Conservation (phyloP, 1,140 invertebrate genomes). For the Prorops nasuta region DNA sequence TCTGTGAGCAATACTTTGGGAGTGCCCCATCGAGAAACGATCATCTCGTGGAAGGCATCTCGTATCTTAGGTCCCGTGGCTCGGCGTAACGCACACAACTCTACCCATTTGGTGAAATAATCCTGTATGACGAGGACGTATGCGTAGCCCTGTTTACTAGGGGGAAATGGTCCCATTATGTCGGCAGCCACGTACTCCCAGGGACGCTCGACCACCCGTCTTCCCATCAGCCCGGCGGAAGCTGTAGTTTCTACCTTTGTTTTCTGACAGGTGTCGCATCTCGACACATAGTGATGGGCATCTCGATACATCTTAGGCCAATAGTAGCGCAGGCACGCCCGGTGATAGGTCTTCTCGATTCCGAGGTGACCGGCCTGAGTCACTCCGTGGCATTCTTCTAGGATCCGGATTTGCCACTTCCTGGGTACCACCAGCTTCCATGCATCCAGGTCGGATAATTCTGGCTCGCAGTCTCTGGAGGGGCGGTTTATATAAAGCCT, state of each 20-base stretch:
- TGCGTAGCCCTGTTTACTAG: conserved; percentile 24
- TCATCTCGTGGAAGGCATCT: background rate
- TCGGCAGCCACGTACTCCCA: conserved; percentile 31
- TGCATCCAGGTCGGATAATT: conserved; percentile 3
- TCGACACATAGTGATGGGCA: conserved; percentile 20
- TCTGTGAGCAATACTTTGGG: background rate
- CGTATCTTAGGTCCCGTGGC: background rate
- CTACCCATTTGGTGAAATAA: conserved; percentile 36
- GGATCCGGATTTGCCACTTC: background rate
- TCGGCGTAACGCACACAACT: conserved; percentile 2
- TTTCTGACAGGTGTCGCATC: conserved; percentile 18
- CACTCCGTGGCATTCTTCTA: background rate
- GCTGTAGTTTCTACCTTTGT: conserved; percentile 23
- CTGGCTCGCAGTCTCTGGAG: background rate
- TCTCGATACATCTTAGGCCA: conserved; percentile 16
- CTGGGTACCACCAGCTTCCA: conserved; percentile 18
- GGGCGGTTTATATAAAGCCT: conserved; percentile 4
- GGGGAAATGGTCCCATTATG: conserved; percentile 37
- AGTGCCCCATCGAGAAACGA: background rate
- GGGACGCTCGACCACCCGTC: conserved; percentile 19
- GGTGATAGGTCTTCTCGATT: conserved; percentile 35
- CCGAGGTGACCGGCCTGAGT: conserved; percentile 37
- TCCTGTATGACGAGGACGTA: conserved; percentile 40
- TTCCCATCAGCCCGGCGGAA: conserved; percentile 27
- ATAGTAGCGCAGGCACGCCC: conserved; percentile 3